phyloP scores from a whole-genome alignment of 1,140 invertebrate genomes.

The Cydia splendana region DNA sequence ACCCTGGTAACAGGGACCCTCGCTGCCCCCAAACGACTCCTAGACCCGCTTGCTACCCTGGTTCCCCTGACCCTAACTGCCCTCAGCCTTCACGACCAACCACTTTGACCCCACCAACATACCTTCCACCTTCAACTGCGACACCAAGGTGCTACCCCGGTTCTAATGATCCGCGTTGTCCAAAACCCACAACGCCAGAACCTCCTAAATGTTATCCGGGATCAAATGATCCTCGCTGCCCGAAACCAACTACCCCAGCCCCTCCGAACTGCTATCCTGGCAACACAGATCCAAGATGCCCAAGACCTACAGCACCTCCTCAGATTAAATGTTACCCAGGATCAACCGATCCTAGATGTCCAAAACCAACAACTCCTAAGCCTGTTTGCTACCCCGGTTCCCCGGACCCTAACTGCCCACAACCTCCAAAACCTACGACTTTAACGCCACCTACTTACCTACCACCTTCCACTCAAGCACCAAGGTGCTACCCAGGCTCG shows the following conservation, averaged over 20 bases:
- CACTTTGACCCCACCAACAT: slow-evolving; percentile 62
- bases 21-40: slow-evolving; percentile 45
- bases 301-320: slow-evolving; percentile 39
- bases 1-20: slow-evolving; percentile 64
- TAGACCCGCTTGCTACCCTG: slow-evolving; percentile 62
- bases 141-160: slow-evolving; percentile 62
- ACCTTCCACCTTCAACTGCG: slow-evolving; percentile 37
- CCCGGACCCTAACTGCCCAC: slow-evolving; percentile 42
- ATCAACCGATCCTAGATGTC: slow-evolving; percentile 63
- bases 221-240: slow-evolving; percentile 60
- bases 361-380: slow-evolving; percentile 42
- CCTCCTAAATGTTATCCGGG: slow-evolving; percentile 68
- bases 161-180: slow-evolving; percentile 49
- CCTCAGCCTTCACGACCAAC: slow-evolving; percentile 70
- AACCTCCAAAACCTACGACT: slow-evolving; percentile 32
- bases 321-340: slow-evolving; percentile 53
- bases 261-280: slow-evolving; percentile 50
- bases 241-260: slow-evolving; percentile 37
- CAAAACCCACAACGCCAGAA: slow-evolving; percentile 45
- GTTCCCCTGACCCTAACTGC: slow-evolving; percentile 59
- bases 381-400: slow-evolving; percentile 60
- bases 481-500: slow-evolving; percentile 62
- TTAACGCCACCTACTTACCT: slow-evolving; percentile 30
- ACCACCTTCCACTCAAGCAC: slow-evolving; percentile 58
- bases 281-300: slow-evolving; percentile 67